Conservation (phyloP, 2,113 vertebrate species). For the Setophaga petechia region DNA sequence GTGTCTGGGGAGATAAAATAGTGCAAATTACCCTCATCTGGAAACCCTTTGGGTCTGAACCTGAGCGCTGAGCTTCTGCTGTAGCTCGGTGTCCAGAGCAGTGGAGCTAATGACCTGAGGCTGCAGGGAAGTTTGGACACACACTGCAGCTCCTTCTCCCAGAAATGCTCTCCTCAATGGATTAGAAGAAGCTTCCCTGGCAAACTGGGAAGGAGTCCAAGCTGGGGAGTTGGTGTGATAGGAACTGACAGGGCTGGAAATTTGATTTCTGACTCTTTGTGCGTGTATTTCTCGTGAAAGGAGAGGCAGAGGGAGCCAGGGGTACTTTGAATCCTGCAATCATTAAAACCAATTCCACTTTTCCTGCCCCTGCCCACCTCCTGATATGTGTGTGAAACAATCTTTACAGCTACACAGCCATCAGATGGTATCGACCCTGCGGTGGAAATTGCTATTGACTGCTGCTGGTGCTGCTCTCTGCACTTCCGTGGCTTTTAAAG, state of each 20-base stretch:
- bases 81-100: not conserved
- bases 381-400: conserved; percentile 72
- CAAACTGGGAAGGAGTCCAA: conserved; percentile 56
- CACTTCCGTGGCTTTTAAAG: conserved; percentile 77
- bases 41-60: not conserved
- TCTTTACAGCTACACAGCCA: conserved; percentile 76
- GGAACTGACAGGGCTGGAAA: conserved; percentile 61
- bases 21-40: not conserved
- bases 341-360: conserved; percentile 76
- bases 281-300: conserved; percentile 63
- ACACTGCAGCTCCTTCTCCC: conserved; percentile 4
- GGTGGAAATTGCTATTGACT: conserved; percentile 86
- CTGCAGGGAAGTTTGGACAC: not conserved
- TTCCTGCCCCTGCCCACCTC: conserved; percentile 68
- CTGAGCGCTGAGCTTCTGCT: not conserved
- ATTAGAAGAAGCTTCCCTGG: conserved; percentile 55
- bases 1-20: not conserved
- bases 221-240: conserved; percentile 39
- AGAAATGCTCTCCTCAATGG: conserved; percentile 3
- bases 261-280: conserved; percentile 64
- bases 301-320: conserved; percentile 50
- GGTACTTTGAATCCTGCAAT: conserved; percentile 71
- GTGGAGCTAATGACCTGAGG: conserved; percentile 19
- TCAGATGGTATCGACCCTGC: conserved; percentile 77
- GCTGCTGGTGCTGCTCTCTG: conserved; percentile 68